Conservation (phyloP, 2,888 invertebrate species). For the Caenorhabditis imperialis region DNA sequence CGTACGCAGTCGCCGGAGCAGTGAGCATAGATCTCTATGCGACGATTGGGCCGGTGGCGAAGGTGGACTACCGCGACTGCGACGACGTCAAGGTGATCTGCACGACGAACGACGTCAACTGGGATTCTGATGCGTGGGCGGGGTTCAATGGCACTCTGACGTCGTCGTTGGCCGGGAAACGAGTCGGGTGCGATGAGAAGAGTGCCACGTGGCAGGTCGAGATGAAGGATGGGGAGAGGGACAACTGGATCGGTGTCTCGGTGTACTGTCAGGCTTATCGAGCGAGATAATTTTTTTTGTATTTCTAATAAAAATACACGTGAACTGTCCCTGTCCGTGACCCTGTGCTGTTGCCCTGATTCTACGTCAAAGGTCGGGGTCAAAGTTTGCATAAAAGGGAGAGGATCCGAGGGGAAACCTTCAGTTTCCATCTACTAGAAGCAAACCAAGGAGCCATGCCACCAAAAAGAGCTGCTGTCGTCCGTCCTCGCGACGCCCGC, state of each 20-base stretch:
- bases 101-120: not conserved
- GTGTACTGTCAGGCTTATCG: constrained; percentile 25
- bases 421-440: no score
- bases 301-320: no score
- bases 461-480: no score
- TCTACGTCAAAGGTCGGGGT: no score
- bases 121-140: constrained; percentile 25
- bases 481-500: no score
- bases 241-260: constrained; percentile 14
- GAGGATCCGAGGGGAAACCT: no score
- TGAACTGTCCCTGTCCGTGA: no score
- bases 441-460: no score
- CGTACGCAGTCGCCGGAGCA: constrained; percentile 13
- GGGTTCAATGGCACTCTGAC: constrained; percentile 20
- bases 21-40: constrained; percentile 27
- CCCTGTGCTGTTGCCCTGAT: no score
- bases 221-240: constrained; percentile 1
- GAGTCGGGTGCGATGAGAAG: constrained; percentile 11
- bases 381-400: no score
- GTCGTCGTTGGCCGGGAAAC: not conserved
- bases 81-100: constrained; percentile 6
- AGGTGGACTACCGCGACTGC: constrained; percentile 22
- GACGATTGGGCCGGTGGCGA: constrained; percentile 11
- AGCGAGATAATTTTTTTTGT: constrained; percentile 15
- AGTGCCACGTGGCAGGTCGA: constrained; percentile 17